Evolutionary conservation across 1,140 invertebrate species (phyloP), one percentile per base, ranked within the genome.

Genomic region (Kradibia gibbosae): DNA sequence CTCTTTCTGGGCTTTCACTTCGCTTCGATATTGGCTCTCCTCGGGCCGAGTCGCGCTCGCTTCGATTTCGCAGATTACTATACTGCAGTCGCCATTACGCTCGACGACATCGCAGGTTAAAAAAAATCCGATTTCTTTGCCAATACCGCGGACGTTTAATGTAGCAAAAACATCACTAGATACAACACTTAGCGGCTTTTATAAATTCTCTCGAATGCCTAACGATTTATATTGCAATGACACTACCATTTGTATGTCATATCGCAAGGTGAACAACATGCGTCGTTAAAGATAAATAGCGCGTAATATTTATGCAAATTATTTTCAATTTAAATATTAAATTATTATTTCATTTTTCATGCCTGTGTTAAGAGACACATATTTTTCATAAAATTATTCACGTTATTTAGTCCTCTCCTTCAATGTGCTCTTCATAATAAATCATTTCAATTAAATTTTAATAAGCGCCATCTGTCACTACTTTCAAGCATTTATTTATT

Each of bases 1-100:
- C 31, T 22, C 11, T 78, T 17, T n/a, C 22, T n/a, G n/a, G n/a
- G 34, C 13, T 78, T 78, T 78, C n/a, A 78, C 17, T 65, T 11
- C 28, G 15, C 25, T 45, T 8, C 8, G 31, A 65, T 36, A 65
- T 65, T 65, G 13, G 31, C 1, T 57, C 25, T 25, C n/a, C 55
- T 25, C 28, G n/a, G n/a, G 28, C 55, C 5, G 13, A 28, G 39
- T 65, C 34, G 55, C 28, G 36, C 11, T 74, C 39, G 4, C 20
- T 57, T 62, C 34, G 17, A 34, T 76, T 62, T 31, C 50, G 17
- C 3, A 22, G 34, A 39, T 36, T 17, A 67, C 34, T n/a, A 17
- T 0, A n/a, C 3, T 17, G 39, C 3, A 25, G 10, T 34, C 53
- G 53, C 4, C 10, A n/a, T 4, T 55, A 17, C 22, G 22, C 3